These are phyloP conservation scores for Coleophora flavipennella DNA, from an alignment of 2,888 invertebrate genomes.

Conservation along the genomic window DNA sequence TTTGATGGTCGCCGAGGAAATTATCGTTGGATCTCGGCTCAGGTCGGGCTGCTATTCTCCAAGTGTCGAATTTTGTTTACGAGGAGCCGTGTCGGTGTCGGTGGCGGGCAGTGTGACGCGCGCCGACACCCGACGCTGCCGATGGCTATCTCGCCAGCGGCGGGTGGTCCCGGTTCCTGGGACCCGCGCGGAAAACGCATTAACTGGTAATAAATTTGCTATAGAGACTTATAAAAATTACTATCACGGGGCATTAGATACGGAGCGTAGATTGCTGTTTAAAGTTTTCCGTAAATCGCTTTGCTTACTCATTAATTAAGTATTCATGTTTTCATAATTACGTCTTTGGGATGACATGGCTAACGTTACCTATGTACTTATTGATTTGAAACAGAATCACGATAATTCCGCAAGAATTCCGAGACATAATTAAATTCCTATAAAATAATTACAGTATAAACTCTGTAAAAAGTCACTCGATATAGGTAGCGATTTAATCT, in stretches of 20 bases:
- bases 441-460: too few species aligned
- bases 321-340: too few species aligned
- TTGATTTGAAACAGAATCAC: too few species aligned
- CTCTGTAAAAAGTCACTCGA: too few species aligned
- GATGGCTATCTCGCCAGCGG: constrained; percentile 44
- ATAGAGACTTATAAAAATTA: neutral
- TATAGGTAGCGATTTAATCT: too few species aligned
- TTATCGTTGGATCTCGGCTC: constrained; percentile 43
- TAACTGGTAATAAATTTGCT: neutral
- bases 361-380: too few species aligned
- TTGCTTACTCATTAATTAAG: too few species aligned
- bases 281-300: too few species aligned
- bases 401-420: too few species aligned
- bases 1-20: constrained; percentile 30
- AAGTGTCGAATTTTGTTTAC: constrained; percentile 61
- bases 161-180: constrained; percentile 40
- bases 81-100: constrained; percentile 25
- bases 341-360: too few species aligned
- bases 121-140: constrained; percentile 49
- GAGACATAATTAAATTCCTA: too few species aligned
- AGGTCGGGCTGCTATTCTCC: constrained; percentile 47
- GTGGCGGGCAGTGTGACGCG: constrained; percentile 27
- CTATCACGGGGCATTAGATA: neutral
- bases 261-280: too few species aligned
- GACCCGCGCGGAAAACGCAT: constrained; percentile 4